A percentile compares a stretch with the other conserved stretches of the same genome.
phyloP scores from a whole-genome alignment of 2,797 vertebrate species.

The Enteromius radiatus region DNA sequence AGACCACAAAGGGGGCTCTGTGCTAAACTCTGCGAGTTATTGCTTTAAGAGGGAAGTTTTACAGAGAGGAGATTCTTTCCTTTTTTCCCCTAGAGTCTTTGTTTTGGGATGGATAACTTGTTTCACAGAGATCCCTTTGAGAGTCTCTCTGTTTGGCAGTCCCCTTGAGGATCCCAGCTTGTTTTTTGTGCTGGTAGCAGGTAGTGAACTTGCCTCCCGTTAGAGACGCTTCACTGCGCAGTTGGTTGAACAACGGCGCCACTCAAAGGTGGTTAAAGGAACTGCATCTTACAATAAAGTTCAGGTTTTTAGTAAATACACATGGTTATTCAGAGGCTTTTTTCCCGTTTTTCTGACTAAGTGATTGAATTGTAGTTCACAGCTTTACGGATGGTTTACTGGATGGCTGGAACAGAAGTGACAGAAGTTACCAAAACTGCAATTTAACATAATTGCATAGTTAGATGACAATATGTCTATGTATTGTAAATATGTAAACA shows the following conservation, averaged over 20 bases:
- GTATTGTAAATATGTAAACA: too few relatives aligned
- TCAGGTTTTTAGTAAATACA: neutral
- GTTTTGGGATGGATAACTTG: slow-evolving; percentile 48
- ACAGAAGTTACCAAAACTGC: too few relatives aligned
- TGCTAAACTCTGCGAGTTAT: slow-evolving; percentile 64
- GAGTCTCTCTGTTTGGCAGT: slow-evolving; percentile 43
- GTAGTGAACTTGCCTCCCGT: slow-evolving; percentile 16
- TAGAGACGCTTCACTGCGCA: slow-evolving; percentile 17
- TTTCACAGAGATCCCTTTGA: slow-evolving; percentile 56
- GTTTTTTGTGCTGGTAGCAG: slow-evolving; percentile 40
- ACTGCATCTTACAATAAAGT: slow-evolving; percentile 48
- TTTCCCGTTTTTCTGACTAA: neutral
- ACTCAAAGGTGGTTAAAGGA: slow-evolving; percentile 60
- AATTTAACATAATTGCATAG: too few relatives aligned
- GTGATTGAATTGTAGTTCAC: neutral
- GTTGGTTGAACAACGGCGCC: slow-evolving; percentile 68
- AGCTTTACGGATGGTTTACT: neutral
- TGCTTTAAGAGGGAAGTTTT: slow-evolving; percentile 62
- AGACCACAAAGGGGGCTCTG: slow-evolving; percentile 66
- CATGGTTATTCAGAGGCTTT: neutral
- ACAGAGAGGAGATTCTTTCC: slow-evolving; percentile 46
- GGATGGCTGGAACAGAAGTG: too few relatives aligned
- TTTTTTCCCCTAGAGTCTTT: slow-evolving; percentile 45
- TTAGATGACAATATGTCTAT: too few relatives aligned
- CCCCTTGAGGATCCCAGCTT: slow-evolving; percentile 38